A percentile compares a stretch with the other conserved stretches of the same genome.
Evolutionary conservation across 1,140 invertebrate genomes (phyloP).

Genomic region (Chlorops oryzae): DNA sequence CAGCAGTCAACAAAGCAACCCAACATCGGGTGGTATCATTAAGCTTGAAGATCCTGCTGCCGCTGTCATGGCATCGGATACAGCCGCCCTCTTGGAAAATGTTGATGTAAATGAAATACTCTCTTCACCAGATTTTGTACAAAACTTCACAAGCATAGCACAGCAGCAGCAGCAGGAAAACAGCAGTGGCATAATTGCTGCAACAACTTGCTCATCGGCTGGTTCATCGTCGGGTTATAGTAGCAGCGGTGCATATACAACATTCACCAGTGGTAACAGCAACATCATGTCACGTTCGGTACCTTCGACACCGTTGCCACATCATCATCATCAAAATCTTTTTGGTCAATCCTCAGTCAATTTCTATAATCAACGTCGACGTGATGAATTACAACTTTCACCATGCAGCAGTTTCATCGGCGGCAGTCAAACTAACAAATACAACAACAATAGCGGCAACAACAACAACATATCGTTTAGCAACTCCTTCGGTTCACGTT

Average conservation of each 20-base stretch:
- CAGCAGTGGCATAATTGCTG: conserved; percentile 30
- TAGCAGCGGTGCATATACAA: conserved; percentile 25
- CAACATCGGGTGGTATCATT: conserved; percentile 19
- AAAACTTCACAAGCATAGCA: conserved; percentile 30
- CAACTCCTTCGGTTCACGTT: conserved; percentile 21
- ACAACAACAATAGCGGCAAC: conserved; percentile 22
- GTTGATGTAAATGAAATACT: conserved; percentile 35
- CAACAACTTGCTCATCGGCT: conserved; percentile 38
- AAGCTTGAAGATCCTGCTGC: background rate
- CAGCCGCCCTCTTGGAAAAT: conserved; percentile 19
- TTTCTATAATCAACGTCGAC: conserved; percentile 37
- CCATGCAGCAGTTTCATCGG: too few species aligned
- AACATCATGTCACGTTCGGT: conserved; percentile 54
- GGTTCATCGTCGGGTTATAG: conserved; percentile 40
- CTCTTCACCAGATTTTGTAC: conserved; percentile 30
- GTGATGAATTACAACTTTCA: conserved; percentile 12
- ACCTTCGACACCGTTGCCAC: conserved; percentile 57
- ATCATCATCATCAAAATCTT: conserved; percentile 26
- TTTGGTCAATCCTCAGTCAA: conserved; percentile 34
- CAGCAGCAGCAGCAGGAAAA: too few species aligned
- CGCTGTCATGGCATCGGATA: conserved; percentile 8
- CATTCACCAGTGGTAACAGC: conserved; percentile 10
- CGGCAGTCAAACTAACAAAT: conserved; percentile 35
- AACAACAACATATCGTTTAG: conserved; percentile 13
- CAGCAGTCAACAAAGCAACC: conserved; percentile 30